phyloP scores from a whole-genome alignment of 2,888 invertebrate species.

The Melinopterus prodromus region DNA sequence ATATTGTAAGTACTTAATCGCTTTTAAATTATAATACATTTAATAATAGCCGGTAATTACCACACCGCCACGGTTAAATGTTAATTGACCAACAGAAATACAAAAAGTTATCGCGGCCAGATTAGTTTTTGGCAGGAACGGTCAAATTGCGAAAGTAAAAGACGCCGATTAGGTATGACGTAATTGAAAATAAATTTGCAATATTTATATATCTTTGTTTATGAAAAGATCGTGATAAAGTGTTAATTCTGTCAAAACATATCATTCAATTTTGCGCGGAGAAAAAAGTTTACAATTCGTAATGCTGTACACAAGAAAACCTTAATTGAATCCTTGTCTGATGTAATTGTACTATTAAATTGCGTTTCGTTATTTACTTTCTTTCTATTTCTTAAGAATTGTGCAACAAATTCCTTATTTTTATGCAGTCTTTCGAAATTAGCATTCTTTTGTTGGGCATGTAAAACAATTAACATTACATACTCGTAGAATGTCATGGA shows the following conservation, averaged over 20 bases:
- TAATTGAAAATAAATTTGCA: background rate
- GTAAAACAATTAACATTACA: no score
- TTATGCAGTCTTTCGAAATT: no score
- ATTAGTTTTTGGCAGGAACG: background rate
- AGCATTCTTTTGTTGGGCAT: no score
- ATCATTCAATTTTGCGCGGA: background rate
- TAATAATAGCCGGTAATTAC: conserved; percentile 4
- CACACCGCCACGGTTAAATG: background rate
- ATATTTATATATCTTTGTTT: background rate
- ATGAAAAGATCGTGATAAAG: background rate
- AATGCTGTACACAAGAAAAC: no score
- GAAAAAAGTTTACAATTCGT: no score
- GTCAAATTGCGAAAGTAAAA: conserved; percentile 11
- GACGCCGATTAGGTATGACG: background rate
- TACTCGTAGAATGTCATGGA: no score
- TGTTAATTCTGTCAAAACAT: background rate
- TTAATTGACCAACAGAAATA: conserved; percentile 11
- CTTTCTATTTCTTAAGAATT: no score
- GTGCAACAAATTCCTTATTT: no score
- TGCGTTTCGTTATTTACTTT: no score
- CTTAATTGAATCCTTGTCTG: no score
- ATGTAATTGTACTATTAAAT: no score
- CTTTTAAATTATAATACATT: conserved; percentile 6
- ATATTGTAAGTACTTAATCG: conserved; percentile 27
- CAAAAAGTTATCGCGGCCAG: background rate